These are phyloP conservation scores for Caenorhabditis sinica DNA, from an alignment of 2,888 invertebrate genomes.

Conservation along the genomic window DNA sequence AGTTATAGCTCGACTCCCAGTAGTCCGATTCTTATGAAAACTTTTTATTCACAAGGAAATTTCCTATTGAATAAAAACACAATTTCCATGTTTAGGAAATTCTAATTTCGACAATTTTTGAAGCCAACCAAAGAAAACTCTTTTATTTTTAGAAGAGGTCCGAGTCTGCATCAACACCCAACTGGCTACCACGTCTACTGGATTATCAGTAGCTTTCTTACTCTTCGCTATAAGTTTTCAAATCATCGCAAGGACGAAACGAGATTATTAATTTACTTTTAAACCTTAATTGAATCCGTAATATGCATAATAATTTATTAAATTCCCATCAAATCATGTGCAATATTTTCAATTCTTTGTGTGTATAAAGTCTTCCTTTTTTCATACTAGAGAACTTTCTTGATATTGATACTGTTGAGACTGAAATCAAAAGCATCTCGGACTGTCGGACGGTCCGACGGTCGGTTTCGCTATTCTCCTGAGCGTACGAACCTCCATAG, in stretches of 20 bases:
- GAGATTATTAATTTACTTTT: constrained; percentile 20
- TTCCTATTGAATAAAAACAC: no score
- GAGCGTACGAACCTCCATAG: no score
- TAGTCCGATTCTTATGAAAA: background rate
- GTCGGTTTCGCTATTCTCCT: no score
- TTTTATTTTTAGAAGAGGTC: constrained; percentile 51
- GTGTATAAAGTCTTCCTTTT: no score
- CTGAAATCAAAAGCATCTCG: no score
- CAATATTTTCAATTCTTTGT: background rate
- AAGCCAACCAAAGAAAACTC: no score
- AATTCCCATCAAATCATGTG: constrained; percentile 11
- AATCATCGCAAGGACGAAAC: constrained; percentile 61
- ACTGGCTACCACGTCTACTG: constrained; percentile 61
- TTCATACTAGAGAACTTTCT: no score
- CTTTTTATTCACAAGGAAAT: background rate
- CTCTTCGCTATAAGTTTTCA: constrained; percentile 61
- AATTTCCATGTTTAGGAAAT: no score
- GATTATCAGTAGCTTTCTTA: constrained; percentile 58
- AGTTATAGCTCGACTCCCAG: no score
- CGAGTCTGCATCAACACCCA: constrained; percentile 64
- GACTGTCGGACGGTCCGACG: no score
- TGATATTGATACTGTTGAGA: no score
- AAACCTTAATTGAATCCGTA: background rate
- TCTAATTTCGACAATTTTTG: no score
- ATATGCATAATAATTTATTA: constrained; percentile 35